Conservation (phyloP, 53 echinoderm and acorn worm species). For the Actinopyga echinites region DNA sequence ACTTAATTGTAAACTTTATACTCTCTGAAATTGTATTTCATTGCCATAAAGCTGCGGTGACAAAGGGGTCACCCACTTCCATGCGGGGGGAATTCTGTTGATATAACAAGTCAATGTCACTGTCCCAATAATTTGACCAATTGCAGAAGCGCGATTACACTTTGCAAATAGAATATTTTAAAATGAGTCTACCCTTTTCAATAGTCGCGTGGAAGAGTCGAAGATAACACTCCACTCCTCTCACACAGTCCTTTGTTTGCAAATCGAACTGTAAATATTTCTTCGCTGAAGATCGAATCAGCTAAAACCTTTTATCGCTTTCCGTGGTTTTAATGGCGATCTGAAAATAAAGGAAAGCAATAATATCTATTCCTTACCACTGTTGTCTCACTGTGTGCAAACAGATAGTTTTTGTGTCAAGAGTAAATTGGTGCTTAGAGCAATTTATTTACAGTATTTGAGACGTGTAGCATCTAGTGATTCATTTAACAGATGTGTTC, state of each 20-base stretch:
- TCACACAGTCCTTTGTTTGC: slow-evolving; percentile 36
- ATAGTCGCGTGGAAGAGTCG: slow-evolving; percentile 42
- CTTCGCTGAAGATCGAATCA: slow-evolving; percentile 38
- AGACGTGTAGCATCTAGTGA: slow-evolving; percentile 42
- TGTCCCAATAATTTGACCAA: slow-evolving; percentile 33
- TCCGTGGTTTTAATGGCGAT: slow-evolving; percentile 39
- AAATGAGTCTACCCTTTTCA: slow-evolving; percentile 37
- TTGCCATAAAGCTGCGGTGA: slow-evolving; percentile 31
- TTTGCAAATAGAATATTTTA: slow-evolving; percentile 29
- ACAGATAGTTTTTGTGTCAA: slow-evolving; percentile 49
- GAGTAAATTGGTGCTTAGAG: slow-evolving; percentile 47
- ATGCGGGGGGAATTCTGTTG: slow-evolving; percentile 40
- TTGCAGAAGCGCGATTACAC: slow-evolving; percentile 27
- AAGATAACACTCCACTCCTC: slow-evolving; percentile 35
- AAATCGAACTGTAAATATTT: slow-evolving; percentile 45
- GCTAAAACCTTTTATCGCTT: slow-evolving; percentile 39
- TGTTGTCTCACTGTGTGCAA: slow-evolving; percentile 42
- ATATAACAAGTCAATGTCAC: slow-evolving; percentile 38
- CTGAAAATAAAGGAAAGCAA: slow-evolving; percentile 39
- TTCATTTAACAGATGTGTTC: slow-evolving; percentile 45
- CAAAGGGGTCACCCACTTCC: slow-evolving; percentile 43
- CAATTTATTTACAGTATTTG: slow-evolving; percentile 39
- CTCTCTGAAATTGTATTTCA: slow-evolving; percentile 42
- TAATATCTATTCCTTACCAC: slow-evolving; percentile 44
- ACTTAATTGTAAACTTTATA: slow-evolving; percentile 47